Evolutionary conservation across 2,888 invertebrate genomes (phyloP).

Genomic region (Ernsta delagoae): DNA sequence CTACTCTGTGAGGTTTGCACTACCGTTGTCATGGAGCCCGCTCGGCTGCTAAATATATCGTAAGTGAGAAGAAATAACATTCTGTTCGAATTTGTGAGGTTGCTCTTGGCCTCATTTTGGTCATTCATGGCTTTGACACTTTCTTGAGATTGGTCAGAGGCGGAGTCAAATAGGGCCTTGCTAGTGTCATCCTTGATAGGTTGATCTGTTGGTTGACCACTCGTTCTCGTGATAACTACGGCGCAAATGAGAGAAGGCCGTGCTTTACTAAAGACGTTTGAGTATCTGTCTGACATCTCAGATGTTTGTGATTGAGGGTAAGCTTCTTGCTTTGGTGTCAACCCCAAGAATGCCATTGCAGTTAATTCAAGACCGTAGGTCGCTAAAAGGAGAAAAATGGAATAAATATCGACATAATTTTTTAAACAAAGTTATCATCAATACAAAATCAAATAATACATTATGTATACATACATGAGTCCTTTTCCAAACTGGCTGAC

Average conservation of each 20-base stretch:
- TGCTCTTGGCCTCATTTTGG: slow-evolving; percentile 88
- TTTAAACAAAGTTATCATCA: background rate
- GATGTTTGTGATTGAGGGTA: slow-evolving; percentile 65
- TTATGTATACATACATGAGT: slow-evolving; percentile 66
- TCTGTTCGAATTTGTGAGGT: slow-evolving; percentile 64
- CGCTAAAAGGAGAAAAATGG: slow-evolving; percentile 53
- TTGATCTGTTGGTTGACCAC: slow-evolving; percentile 56
- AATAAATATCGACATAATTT: slow-evolving; percentile 3
- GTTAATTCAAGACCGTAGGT: slow-evolving; percentile 74
- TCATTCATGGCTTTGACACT: slow-evolving; percentile 91
- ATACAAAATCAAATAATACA: background rate
- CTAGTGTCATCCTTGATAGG: slow-evolving; percentile 73
- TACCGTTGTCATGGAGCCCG: slow-evolving; percentile 75
- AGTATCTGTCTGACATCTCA: slow-evolving; percentile 68
- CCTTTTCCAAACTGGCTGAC: slow-evolving; percentile 77
- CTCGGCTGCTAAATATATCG: slow-evolving; percentile 87
- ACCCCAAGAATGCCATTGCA: slow-evolving; percentile 77
- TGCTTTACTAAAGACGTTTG: slow-evolving; percentile 56
- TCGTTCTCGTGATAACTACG: slow-evolving; percentile 68
- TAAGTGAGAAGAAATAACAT: slow-evolving; percentile 87
- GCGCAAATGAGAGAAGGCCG: slow-evolving; percentile 76
- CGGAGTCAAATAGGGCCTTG: slow-evolving; percentile 74
- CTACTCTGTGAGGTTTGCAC: slow-evolving; percentile 75
- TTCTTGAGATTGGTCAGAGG: slow-evolving; percentile 62
- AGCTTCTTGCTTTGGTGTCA: slow-evolving; percentile 67